Evolutionary conservation across 2,888 invertebrate species (phyloP).

Genomic region (Desoria tigrina): DNA sequence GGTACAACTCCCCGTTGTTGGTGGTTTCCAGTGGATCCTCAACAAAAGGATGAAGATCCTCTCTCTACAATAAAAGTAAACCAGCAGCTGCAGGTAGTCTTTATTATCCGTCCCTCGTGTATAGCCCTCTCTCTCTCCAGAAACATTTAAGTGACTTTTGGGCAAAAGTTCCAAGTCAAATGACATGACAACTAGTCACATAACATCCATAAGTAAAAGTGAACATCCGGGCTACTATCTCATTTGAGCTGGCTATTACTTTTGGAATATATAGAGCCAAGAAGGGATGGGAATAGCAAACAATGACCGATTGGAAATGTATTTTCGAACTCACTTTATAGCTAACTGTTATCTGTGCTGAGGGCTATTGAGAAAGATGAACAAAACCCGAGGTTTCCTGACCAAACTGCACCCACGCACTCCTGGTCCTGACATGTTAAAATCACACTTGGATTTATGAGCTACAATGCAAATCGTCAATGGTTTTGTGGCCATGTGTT

Average conservation of each 20-base stretch:
- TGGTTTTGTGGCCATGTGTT: background rate
- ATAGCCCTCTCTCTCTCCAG: too few relatives aligned
- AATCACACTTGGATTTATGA: background rate
- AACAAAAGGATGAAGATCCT: conserved; percentile 18
- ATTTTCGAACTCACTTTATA: background rate
- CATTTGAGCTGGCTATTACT: too few relatives aligned
- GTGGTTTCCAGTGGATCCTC: conserved; percentile 8
- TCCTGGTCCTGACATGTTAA: background rate
- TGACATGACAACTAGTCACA: conserved; percentile 15
- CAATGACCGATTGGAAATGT: conserved; percentile 3
- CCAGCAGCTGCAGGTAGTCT: conserved; percentile 26
- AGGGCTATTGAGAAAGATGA: background rate
- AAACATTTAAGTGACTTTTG: background rate
- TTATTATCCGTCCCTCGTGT: conserved; percentile 9
- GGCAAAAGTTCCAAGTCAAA: conserved; percentile 18
- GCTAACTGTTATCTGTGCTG: background rate
- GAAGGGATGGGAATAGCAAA: conserved; percentile 8
- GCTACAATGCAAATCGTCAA: background rate
- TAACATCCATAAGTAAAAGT: background rate
- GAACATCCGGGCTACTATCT: conserved; percentile 17
- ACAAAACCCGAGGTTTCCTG: background rate
- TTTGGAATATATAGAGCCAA: background rate
- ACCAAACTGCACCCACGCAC: conserved; percentile 1
- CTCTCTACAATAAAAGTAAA: conserved; percentile 21
- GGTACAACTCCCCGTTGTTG: background rate